Evolutionary conservation across 2,888 invertebrate species (phyloP).

Genomic region (Aporophyla nigra): DNA sequence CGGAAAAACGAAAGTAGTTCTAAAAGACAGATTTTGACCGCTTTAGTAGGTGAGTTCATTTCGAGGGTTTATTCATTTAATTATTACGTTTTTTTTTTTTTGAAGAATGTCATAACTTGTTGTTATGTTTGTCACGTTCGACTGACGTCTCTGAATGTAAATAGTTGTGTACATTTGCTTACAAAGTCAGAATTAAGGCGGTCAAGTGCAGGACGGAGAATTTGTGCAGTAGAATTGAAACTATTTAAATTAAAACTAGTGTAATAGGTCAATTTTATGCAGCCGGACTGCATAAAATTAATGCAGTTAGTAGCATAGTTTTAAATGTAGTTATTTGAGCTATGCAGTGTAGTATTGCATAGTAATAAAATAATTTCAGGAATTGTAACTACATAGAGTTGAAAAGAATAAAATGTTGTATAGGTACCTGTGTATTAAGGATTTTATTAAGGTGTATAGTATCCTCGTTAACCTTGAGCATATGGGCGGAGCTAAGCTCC

Average conservation of each 20-base stretch:
- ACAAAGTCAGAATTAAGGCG: conserved; percentile 29
- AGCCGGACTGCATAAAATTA: neutral
- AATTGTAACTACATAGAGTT: neutral
- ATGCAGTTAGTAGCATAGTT: neutral
- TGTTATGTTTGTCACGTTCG: conserved; percentile 52
- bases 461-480: too few species aligned
- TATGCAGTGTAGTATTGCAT: neutral
- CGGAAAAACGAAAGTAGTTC: conserved; percentile 72
- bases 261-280: conserved; percentile 24
- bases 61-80: conserved; percentile 28
- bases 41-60: conserved; percentile 78
- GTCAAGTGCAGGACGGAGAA: conserved; percentile 26
- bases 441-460: too few species aligned
- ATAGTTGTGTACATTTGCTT: conserved; percentile 29
- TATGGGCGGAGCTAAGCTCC: too few species aligned
- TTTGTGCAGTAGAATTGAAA: neutral
- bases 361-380: neutral
- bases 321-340: neutral
- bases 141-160: conserved; percentile 17
- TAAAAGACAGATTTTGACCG: conserved; percentile 78
- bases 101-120: conserved; percentile 2
- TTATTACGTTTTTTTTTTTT: neutral
- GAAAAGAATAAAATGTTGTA: neutral
- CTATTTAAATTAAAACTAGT: conserved; percentile 1
- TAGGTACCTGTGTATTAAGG: neutral